These are phyloP conservation scores for Passer domesticus DNA, from an alignment of 2,113 vertebrate genomes.

Conservation along the genomic window DNA sequence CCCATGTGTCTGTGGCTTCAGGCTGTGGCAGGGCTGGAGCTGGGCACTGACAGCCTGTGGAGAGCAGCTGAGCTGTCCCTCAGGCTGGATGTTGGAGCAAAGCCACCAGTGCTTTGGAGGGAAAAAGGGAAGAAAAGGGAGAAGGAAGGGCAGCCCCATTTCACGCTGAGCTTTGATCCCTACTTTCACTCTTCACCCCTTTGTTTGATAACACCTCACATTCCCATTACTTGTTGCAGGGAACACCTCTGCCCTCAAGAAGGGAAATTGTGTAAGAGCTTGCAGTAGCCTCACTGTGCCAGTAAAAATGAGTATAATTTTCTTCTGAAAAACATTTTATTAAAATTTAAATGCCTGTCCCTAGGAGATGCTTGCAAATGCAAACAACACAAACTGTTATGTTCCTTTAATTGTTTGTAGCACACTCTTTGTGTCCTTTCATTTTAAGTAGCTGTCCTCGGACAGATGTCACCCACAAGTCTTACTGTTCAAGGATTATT, in stretches of 20 bases:
- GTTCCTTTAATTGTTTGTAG: neutral
- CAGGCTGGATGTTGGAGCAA: accelerated
- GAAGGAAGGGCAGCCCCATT: neutral
- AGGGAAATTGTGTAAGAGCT: neutral
- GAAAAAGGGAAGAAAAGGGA: neutral
- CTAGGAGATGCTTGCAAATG: neutral
- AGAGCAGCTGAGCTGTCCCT: neutral
- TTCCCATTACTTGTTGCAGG: neutral
- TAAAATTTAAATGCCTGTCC: neutral
- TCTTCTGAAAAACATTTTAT: neutral
- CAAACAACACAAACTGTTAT: neutral
- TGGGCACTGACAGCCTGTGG: neutral
- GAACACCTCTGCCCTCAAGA: neutral
- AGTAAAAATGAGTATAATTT: neutral
- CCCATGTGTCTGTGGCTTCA: accelerated
- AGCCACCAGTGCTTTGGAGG: neutral
- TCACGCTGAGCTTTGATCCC: neutral
- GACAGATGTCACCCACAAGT: neutral
- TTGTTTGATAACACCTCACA: neutral
- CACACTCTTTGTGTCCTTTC: neutral
- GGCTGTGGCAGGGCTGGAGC: neutral
- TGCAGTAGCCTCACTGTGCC: neutral
- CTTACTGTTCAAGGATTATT: neutral
- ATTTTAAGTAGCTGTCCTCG: neutral
- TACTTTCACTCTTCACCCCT: neutral